Evolutionary conservation across 37 sponge, comb jelly and placozoan genomes (phyloP), one percentile per base, ranked within the genome.

Genomic region (Chondrilla cf. caribensis): DNA sequence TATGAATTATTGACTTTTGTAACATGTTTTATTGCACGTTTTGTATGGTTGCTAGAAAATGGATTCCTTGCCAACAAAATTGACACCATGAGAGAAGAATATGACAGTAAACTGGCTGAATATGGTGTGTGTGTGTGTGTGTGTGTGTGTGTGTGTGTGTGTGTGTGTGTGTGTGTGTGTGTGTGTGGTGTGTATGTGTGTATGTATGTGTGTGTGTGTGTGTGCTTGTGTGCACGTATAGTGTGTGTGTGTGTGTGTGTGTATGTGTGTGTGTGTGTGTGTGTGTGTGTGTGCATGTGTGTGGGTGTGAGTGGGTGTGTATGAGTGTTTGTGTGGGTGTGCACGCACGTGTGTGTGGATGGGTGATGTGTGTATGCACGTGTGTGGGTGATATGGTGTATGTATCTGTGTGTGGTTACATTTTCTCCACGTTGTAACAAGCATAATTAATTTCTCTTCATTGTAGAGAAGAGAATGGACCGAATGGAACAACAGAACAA

Each of bases 31-130:
- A n/a, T n/a, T n/a, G n/a, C n/a, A n/a, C n/a, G n/a, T n/a, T n/a
- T n/a, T n/a, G n/a, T n/a, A n/a, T n/a, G n/a, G n/a, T n/a, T n/a
- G n/a, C 5, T 51, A 90, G 91, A 90, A 58, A 90, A 90, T 86
- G 87, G 91, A 37, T 58, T 90, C 18, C 59, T 90, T 18, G 91
- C 91, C 8, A 90, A 80, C 44, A 83, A 82, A 31, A 86, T 90
- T 21, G 91, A 90, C 38, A 84, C 86, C 87, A 33, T 40, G 81
- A 39, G 65, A 90, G 70, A 84, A 90, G 17, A 60, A 24, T 0
- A 84, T 83, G 24, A 70, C 55, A 0, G 21, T 84, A 41, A 84
- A 90, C 57, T 86, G 84, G 31, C 62, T 83, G 51, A 83, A 86
- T 90, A 35, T 38, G 90, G 39, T 35, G 36, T 80, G n/a, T 37